A percentile compares a stretch with the other conserved stretches of the same genome.
phyloP scores from a whole-genome alignment of 1,140 invertebrate species.

The Scaptomyza montana region DNA sequence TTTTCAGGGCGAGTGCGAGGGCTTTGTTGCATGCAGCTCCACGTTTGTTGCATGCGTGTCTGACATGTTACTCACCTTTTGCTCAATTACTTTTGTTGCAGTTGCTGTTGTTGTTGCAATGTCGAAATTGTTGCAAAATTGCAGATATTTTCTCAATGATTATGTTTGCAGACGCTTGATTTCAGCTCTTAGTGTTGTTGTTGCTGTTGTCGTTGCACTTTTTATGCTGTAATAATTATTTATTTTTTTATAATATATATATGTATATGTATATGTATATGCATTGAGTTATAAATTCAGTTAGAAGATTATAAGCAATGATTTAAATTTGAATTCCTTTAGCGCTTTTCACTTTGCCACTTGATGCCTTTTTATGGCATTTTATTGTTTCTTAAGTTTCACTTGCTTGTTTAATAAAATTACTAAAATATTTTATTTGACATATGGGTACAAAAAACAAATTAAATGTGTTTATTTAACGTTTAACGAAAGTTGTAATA shows the following conservation, averaged over 20 bases:
- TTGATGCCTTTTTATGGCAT: conserved; percentile 12
- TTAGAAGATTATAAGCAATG: conserved; percentile 1
- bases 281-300: conserved; percentile 63
- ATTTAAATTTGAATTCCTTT: conserved; percentile 37
- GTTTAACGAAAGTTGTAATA: background rate
- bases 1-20: conserved; percentile 43
- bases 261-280: conserved; percentile 38
- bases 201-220: conserved; percentile 39
- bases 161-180: conserved; percentile 64
- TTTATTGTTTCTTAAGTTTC: conserved; percentile 47
- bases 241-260: conserved; percentile 36
- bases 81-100: conserved; percentile 73
- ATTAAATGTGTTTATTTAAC: conserved; percentile 48
- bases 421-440: conserved; percentile 46
- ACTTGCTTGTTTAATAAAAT: conserved; percentile 48
- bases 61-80: conserved; percentile 76
- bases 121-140: conserved; percentile 80
- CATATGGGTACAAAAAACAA: background rate
- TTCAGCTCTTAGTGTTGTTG: conserved; percentile 38
- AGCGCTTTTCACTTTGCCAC: conserved; percentile 64
- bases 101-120: conserved; percentile 45
- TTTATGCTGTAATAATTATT: conserved; percentile 68
- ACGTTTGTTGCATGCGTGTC: conserved; percentile 61
- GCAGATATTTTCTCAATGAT: conserved; percentile 80
- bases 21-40: conserved; percentile 33